Percentiles rank a stretch among this genome's conserved stretches.
Evolutionary conservation across 2,797 vertebrate genomes (phyloP).

Genomic region (Liparis tanakae): DNA sequence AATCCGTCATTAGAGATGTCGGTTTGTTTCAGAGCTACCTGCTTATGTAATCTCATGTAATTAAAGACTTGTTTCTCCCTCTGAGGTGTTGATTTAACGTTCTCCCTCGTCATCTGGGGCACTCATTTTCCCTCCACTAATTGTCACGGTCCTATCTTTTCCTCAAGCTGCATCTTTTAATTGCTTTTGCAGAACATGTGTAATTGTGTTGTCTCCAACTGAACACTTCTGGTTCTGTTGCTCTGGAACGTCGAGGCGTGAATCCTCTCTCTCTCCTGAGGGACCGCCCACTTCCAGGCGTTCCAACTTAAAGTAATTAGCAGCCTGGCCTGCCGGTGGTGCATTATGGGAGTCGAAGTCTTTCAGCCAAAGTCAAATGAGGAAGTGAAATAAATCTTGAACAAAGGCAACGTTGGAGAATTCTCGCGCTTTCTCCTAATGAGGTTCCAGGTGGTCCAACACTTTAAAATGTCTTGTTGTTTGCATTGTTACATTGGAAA

Average conservation of each 20-base stretch:
- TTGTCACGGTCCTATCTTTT: conserved; percentile 9
- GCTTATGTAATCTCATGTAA: conserved; percentile 15
- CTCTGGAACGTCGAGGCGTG: too few species aligned
- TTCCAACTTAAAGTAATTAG: too few species aligned
- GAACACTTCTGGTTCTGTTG: neutral
- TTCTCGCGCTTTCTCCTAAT: neutral
- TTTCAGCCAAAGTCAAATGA: too few species aligned
- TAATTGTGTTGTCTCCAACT: neutral
- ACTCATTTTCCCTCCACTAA: neutral
- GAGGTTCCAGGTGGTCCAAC: neutral
- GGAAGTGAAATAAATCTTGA: too few species aligned
- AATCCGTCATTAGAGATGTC: conserved; percentile 7
- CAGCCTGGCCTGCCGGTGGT: too few species aligned
- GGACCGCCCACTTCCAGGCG: too few species aligned
- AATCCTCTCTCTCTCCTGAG: too few species aligned
- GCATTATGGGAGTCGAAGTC: too few species aligned
- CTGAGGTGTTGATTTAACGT: conserved; percentile 4
- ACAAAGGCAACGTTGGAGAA: too few species aligned
- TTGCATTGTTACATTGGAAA: neutral
- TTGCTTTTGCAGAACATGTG: neutral
- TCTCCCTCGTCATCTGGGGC: neutral
- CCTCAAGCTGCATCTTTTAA: neutral
- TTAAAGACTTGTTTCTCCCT: neutral
- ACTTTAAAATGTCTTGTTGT: neutral
- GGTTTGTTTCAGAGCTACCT: conserved; percentile 19